Evolutionary conservation across 1,140 invertebrate species (phyloP).

Genomic region (Lycorma delicatula): DNA sequence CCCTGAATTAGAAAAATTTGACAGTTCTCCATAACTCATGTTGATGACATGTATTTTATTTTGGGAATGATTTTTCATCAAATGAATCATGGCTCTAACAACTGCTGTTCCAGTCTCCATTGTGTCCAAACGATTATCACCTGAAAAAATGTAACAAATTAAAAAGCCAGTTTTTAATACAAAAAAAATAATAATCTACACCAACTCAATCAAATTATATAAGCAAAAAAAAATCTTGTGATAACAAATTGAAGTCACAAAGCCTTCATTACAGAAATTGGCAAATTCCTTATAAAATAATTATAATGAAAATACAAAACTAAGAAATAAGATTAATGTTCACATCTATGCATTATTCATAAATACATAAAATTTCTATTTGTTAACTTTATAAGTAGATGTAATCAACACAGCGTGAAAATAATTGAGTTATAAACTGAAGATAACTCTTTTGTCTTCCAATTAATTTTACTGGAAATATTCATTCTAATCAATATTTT

Average conservation of each 20-base stretch:
- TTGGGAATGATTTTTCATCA: constrained; percentile 55
- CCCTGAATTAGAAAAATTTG: constrained; percentile 86
- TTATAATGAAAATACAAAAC: too few relatives aligned
- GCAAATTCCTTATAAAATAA: too few relatives aligned
- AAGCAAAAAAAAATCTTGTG: neutral
- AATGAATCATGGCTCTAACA: constrained; percentile 78
- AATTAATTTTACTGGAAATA: too few relatives aligned
- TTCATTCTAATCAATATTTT: too few relatives aligned
- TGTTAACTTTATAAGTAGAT: too few relatives aligned
- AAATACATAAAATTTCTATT: too few relatives aligned
- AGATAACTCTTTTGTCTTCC: too few relatives aligned
- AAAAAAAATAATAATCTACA: neutral
- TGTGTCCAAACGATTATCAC: constrained; percentile 75
- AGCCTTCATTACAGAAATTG: neutral
- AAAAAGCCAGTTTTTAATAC: neutral
- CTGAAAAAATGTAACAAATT: constrained; percentile 24
- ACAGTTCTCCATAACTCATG: constrained; percentile 96
- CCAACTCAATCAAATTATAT: neutral
- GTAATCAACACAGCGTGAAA: too few relatives aligned
- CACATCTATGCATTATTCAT: too few relatives aligned
- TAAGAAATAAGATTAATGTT: too few relatives aligned
- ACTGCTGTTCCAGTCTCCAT: constrained; percentile 96
- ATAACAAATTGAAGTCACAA: neutral
- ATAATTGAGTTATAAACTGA: too few relatives aligned
- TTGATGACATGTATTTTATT: constrained; percentile 80